phyloP scores from a whole-genome alignment of 2,797 vertebrate genomes.

The Arctocebus calabarensis region DNA sequence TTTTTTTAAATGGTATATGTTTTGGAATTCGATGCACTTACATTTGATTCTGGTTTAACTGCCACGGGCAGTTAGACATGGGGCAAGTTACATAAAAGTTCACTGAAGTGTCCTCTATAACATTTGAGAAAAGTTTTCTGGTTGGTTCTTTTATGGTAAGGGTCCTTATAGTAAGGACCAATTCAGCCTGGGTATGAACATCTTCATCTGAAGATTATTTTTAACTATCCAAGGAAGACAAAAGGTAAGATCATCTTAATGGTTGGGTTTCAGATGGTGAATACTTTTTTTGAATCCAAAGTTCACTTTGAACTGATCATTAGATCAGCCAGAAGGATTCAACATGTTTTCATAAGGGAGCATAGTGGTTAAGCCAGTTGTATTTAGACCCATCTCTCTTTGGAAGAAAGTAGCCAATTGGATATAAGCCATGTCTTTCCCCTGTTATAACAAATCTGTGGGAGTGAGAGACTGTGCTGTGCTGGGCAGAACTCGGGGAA shows the following conservation, averaged over 20 bases:
- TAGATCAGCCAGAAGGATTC: background rate
- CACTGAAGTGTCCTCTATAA: background rate
- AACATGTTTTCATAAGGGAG: background rate
- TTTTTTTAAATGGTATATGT: background rate
- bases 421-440: background rate
- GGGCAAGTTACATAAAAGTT: background rate
- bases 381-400: background rate
- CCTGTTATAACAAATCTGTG: background rate
- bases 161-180: background rate
- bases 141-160: background rate
- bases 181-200: background rate
- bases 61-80: background rate
- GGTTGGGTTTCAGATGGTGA: background rate
- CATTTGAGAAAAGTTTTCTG: background rate
- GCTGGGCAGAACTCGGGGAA: background rate
- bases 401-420: slow-evolving; percentile 14
- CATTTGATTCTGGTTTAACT: background rate
- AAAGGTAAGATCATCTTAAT: background rate
- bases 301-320: background rate
- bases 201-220: background rate
- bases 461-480: background rate
- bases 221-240: background rate
- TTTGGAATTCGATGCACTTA: background rate
- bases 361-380: background rate
- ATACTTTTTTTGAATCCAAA: background rate